These are phyloP conservation scores for Drosophila baimaii DNA, from an alignment of 1,140 invertebrate species.

Conservation along the genomic window DNA sequence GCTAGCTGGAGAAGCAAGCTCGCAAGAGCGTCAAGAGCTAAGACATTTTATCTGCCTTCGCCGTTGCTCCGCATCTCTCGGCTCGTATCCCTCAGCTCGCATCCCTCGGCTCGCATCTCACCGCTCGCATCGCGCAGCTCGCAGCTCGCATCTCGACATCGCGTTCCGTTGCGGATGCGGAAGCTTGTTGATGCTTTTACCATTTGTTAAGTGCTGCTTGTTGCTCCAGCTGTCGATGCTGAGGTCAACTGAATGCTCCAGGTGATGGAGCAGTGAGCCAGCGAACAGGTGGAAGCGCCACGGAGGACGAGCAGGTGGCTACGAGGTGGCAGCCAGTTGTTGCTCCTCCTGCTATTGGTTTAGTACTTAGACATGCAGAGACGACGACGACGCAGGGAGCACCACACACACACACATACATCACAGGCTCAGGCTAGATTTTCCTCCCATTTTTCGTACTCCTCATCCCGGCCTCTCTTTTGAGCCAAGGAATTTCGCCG, in stretches of 20 bases:
- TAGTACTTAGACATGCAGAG: conserved; percentile 74
- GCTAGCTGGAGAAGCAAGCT: conserved; percentile 15
- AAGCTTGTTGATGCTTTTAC: conserved; percentile 83
- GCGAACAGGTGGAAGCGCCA: conserved; percentile 46
- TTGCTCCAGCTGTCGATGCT: conserved; percentile 81
- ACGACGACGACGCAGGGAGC: conserved; percentile 21
- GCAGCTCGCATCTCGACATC: conserved; percentile 32
- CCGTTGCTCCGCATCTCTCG: conserved; percentile 20
- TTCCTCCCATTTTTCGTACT: not conserved
- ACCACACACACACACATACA: conserved; percentile 51
- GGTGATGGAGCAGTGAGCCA: conserved; percentile 54
- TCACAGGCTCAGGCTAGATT: conserved; percentile 52
- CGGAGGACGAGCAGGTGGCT: conserved; percentile 2
- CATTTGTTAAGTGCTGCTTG: conserved; percentile 83
- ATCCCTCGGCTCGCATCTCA: conserved; percentile 3
- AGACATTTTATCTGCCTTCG: conserved; percentile 77
- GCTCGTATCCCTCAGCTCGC: conserved; percentile 13
- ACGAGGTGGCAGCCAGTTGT: conserved; percentile 37
- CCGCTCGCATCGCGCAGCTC: conserved; percentile 6
- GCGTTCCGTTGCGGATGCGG: conserved; percentile 80
- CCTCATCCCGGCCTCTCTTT: not conserved
- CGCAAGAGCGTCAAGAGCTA: conserved; percentile 50
- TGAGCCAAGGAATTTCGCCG: conserved; percentile 45
- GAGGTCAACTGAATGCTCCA: conserved; percentile 74
- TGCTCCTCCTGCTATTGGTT: conserved; percentile 71